Conservation (phyloP, 2,113 vertebrate genomes). For the Candoia aspera region DNA sequence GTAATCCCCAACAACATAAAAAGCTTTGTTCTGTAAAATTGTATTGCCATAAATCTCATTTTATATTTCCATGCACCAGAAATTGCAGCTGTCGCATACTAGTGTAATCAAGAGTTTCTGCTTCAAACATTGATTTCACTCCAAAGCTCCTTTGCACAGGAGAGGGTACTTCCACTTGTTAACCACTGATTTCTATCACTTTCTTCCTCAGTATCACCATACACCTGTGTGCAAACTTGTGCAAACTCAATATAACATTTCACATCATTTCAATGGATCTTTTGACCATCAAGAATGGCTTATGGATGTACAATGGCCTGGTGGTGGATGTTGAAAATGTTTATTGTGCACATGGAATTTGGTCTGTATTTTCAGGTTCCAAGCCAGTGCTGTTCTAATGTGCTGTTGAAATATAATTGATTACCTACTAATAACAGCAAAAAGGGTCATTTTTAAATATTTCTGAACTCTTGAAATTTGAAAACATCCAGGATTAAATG, state of each 20-base stretch:
- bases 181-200: neutral
- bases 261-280: neutral
- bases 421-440: neutral
- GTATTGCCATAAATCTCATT: neutral
- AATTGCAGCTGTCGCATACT: neutral
- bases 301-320: neutral
- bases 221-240: neutral
- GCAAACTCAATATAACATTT: neutral
- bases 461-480: neutral
- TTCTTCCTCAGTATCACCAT: neutral
- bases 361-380: neutral
- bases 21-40: neutral
- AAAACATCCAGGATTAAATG: neutral
- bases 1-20: neutral
- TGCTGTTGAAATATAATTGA: neutral
- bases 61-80: neutral
- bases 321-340: neutral
- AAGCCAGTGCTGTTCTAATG: neutral
- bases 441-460: neutral
- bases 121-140: neutral
- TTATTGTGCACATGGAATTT: neutral
- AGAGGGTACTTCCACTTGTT: neutral
- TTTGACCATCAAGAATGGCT: neutral
- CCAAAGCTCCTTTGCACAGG: neutral
- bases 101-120: neutral